phyloP scores from a whole-genome alignment of 2,888 invertebrate genomes.

The Entomobrya multifasciata region DNA sequence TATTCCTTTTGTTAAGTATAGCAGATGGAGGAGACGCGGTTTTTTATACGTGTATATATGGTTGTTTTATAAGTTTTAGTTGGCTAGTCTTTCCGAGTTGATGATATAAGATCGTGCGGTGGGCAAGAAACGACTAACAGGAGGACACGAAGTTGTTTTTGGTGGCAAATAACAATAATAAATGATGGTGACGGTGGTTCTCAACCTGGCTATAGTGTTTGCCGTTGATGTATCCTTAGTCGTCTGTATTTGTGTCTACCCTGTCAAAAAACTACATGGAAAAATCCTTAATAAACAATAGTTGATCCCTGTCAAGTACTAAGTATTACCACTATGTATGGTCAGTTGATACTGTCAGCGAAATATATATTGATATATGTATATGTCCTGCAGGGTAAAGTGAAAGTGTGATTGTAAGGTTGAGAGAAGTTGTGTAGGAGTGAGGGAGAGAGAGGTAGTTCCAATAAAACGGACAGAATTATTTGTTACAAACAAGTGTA shows the following conservation, averaged over 20 bases:
- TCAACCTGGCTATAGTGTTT: not conserved
- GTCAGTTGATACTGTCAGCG: constrained; percentile 11
- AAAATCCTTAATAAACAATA: constrained; percentile 49
- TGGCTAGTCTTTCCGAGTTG: not conserved
- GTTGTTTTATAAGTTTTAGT: not conserved
- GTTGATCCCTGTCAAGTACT: constrained; percentile 27
- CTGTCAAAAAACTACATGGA: constrained; percentile 44
- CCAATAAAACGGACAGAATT: not conserved
- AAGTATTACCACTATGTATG: not conserved
- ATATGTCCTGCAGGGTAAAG: too few species aligned
- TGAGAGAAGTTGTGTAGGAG: not conserved
- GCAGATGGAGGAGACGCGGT: not conserved
- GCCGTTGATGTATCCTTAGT: not conserved
- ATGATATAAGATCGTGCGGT: constrained; percentile 29
- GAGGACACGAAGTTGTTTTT: not conserved
- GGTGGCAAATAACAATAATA: constrained; percentile 52
- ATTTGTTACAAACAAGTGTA: constrained; percentile 31
- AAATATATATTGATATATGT: too few species aligned
- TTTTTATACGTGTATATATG: too few species aligned
- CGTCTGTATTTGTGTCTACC: not conserved
- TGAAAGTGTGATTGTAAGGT: too few species aligned
- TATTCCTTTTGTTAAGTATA: not conserved
- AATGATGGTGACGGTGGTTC: constrained; percentile 34
- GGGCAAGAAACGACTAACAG: constrained; percentile 1
- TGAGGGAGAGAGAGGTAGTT: not conserved